Base-by-base conservation (phyloP, 2,797 vertebrate genomes). In the Chanos chanos region DNA sequence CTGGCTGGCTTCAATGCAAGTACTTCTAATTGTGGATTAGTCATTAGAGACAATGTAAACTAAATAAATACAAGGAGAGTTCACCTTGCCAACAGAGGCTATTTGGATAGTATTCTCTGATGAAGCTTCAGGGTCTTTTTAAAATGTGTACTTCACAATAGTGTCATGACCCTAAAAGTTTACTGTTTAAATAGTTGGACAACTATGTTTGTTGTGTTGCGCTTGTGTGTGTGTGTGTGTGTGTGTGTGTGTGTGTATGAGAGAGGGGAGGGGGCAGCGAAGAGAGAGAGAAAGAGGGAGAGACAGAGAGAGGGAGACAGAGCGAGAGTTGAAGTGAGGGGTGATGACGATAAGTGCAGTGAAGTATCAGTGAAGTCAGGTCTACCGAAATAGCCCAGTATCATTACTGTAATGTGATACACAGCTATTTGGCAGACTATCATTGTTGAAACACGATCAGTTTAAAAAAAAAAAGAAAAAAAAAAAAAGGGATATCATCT, bases 361-460 rank as follows among this genome's bases (percentile, higher is more conserved):
- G 47, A n/a, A 15, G 22, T 28, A 21, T 15, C 18, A 40, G 3
- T 58, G 15, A 24, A 10, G 7, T 51, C 19, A 22, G 24, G 27
- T 8, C n/a, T 7, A 31, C 15, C 58, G 27, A 57, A 66, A 58
- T 50, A 69, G 19, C 10, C 25, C 15, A 2, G 19, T 33, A 31
- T 60, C 48, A 30, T 34, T 63, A 50, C 33, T 18, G 31, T 39
- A 65, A 62, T 25, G 24, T 30, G 39, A 54, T 16, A 27, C 48
- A 37, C 27, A 10, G 4, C 15, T 22, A 24, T 44, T 33, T 65
- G 16, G 53, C 57, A 31, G 45, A 19, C 40, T 21, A 56, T 48
- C 50, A 13, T 13, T 19, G 7, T 28, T 50, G 59, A 62, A 70
- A 70, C 54, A 24, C 7, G 49, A 59, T 22, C n/a, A 10, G 13